Base-by-base conservation (phyloP, 2,113 vertebrate species). In the Oostethus manadensis region DNA sequence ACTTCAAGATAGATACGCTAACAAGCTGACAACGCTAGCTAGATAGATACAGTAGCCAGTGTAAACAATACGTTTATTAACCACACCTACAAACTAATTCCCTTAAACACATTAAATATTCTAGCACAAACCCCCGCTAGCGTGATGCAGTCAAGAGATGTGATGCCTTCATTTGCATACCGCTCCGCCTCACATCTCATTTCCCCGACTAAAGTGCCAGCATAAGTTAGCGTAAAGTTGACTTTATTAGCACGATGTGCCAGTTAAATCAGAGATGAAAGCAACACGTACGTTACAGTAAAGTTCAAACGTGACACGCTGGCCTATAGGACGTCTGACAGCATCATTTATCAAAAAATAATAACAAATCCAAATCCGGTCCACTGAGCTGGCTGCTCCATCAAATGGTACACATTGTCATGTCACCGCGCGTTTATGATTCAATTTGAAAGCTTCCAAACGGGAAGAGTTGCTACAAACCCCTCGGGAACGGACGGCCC, bases 211-310 rank as follows among this genome's bases (percentile, higher is more conserved):
- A 42, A 14, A 62, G 29, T 68, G 69, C 56, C 66, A 56, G 54
- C n/a, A n/a, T 4, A 8, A 15, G 33, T 56, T 42, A 23, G 18
- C 18, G 53, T 2, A 26, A 18, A 11, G 40, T 17, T 4, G 40
- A 15, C 45, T 66, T 44, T 60, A 46, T 57, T 46, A 51, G 63
- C 13, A 3, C 22, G 45, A 35, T 57, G 22, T 29, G 64, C 40
- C 58, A 46, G 57, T 64, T 68, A 62, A 68, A 64, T 33, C 7
- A 45, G 40, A 66, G 61, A 73, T 81, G 67, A 74, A 69, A 78
- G 67, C 53, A 65, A 55, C 22, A 53, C 49, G 51, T 67, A 53
- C 66, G 17, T 62, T 46, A 51, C 20, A 18, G 21, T 38, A 40
- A 42, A 33, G 61, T 46, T 42, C 10, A 60, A 44, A 58, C 15